phyloP scores from a whole-genome alignment of 1,140 invertebrate genomes.

The Drosophila kepulauana region DNA sequence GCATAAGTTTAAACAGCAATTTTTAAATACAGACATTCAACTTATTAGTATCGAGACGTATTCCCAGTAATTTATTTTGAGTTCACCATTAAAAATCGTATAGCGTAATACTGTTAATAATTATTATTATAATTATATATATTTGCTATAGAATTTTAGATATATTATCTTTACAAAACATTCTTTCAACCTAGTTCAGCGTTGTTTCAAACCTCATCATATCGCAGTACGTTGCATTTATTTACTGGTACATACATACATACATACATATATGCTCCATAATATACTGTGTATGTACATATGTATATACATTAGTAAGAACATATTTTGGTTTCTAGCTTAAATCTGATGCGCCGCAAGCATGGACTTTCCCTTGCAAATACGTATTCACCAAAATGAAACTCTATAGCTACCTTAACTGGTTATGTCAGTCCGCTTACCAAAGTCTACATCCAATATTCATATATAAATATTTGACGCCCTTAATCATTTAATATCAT shows the following conservation, averaged over 20 bases:
- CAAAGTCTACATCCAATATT: neutral
- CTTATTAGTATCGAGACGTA: conserved; percentile 19
- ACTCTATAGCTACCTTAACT: no score
- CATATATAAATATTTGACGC: neutral
- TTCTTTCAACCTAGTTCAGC: conserved; percentile 21
- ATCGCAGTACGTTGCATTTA: conserved; percentile 26
- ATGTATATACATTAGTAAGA: no score
- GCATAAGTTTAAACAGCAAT: conserved; percentile 49
- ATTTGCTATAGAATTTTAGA: conserved; percentile 30
- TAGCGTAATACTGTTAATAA: conserved; percentile 18
- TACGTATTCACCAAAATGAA: neutral
- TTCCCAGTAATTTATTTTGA: conserved; percentile 28
- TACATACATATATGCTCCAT: neutral
- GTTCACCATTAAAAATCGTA: conserved; percentile 9
- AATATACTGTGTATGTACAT: no score
- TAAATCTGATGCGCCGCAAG: neutral
- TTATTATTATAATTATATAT: conserved; percentile 20
- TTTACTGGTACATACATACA: neutral
- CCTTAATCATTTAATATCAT: conserved; percentile 1
- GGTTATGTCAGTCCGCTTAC: conserved; percentile 1
- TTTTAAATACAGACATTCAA: conserved; percentile 23
- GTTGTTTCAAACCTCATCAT: conserved; percentile 12
- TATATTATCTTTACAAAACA: conserved; percentile 15
- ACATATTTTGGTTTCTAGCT: conserved; percentile 3
- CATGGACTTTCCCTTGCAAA: neutral